These are phyloP conservation scores for Ganaspis sp. DNA, from an alignment of 1,140 invertebrate species.

Conservation along the genomic window DNA sequence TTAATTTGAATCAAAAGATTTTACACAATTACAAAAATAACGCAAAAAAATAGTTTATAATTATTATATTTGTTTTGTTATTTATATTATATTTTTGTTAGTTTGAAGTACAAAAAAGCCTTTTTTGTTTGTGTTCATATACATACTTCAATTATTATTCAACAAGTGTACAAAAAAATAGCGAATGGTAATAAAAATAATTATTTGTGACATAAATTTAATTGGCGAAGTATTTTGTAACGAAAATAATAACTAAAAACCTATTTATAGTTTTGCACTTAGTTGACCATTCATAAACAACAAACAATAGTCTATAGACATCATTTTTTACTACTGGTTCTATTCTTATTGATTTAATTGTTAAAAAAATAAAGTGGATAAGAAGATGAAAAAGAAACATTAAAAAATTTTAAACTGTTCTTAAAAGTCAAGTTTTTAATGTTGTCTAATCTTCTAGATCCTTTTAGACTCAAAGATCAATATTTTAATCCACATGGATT, in stretches of 20 bases:
- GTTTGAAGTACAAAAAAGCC: background rate
- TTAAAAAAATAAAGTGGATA: too few species aligned
- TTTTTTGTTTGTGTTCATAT: background rate
- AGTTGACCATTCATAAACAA: background rate
- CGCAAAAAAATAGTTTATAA: too few species aligned
- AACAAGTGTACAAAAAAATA: background rate
- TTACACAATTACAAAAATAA: too few species aligned
- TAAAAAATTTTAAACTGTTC: background rate
- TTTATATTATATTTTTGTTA: too few species aligned
- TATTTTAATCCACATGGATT: background rate
- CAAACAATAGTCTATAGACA: too few species aligned
- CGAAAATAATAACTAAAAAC: background rate
- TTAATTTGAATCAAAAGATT: too few species aligned
- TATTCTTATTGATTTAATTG: too few species aligned
- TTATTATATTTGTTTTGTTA: too few species aligned
- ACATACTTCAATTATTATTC: background rate
- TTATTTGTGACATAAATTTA: slow-evolving; percentile 3
- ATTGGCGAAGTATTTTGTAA: background rate
- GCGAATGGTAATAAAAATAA: background rate
- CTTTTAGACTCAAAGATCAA: background rate
- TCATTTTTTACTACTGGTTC: too few species aligned
- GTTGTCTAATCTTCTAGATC: background rate
- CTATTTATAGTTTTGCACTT: background rate
- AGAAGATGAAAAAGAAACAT: too few species aligned
- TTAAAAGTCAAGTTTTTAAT: background rate